These are phyloP conservation scores for Prionace glauca DNA, from an alignment of 2,797 vertebrate genomes.

Conservation along the genomic window DNA sequence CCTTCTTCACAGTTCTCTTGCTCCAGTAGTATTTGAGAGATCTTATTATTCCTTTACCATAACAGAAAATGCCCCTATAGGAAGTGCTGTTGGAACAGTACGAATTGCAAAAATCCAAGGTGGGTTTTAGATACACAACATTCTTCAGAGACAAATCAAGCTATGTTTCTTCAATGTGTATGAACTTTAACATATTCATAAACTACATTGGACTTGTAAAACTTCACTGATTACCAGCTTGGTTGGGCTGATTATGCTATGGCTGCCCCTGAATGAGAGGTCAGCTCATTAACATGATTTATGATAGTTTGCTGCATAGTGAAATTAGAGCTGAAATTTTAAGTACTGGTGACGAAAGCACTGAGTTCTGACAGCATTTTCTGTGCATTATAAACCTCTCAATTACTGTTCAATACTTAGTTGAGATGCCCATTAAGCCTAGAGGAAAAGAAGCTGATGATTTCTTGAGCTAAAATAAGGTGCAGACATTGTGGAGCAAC, in stretches of 20 bases:
- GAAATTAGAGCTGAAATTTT: neutral
- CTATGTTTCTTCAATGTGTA: neutral
- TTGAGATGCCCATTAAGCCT: neutral
- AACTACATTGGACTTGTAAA: neutral
- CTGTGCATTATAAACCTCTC: neutral
- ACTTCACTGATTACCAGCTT: neutral
- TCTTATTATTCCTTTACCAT: conserved; percentile 71
- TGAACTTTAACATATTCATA: neutral
- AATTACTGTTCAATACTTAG: neutral
- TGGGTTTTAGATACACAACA: conserved; percentile 53
- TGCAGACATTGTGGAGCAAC: too few species aligned
- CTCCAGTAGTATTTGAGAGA: conserved; percentile 74
- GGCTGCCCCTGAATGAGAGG: neutral
- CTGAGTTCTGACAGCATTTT: neutral
- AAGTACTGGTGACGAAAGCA: neutral
- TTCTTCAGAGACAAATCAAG: neutral
- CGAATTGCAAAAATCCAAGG: conserved; percentile 63
- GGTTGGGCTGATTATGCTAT: neutral
- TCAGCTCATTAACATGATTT: neutral
- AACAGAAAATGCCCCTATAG: conserved; percentile 64
- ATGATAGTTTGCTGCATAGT: too few species aligned
- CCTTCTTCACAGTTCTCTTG: conserved; percentile 59
- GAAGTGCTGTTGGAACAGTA: conserved; percentile 67
- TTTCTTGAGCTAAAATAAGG: neutral
- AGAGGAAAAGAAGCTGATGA: neutral